Conservation (phyloP, 92 coral and sea anemone species). For the Nematostella vectensis region DNA sequence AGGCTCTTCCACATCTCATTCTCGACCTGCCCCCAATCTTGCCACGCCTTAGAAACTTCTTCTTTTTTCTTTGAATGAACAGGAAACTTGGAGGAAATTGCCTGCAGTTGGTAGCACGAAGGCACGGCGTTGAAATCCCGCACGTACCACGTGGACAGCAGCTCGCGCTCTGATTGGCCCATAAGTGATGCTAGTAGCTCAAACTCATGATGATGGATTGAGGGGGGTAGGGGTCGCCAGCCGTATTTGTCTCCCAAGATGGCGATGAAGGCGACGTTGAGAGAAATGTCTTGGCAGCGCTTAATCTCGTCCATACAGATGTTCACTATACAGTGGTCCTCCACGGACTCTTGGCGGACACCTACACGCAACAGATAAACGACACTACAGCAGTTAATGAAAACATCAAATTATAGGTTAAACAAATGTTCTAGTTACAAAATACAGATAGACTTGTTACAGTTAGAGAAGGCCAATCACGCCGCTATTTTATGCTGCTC, state of each 20-base stretch:
- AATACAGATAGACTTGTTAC: no score
- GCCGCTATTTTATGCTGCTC: no score
- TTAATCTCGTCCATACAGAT: constrained; percentile 60
- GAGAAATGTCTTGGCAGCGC: constrained; percentile 50
- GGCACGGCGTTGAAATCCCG: constrained; percentile 43
- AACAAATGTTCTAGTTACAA: no score
- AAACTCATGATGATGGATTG: constrained; percentile 33
- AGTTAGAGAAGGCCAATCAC: no score
- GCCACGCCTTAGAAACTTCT: constrained; percentile 41
- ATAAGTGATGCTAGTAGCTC: constrained; percentile 21
- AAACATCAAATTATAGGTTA: background rate
- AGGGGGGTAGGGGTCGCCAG: constrained; percentile 50
- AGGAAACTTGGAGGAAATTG: constrained; percentile 49
- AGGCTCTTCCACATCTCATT: constrained; percentile 29
- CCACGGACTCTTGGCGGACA: constrained; percentile 55
- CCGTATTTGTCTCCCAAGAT: constrained; percentile 56
- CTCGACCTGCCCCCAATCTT: constrained; percentile 39
- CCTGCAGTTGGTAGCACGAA: constrained; percentile 29
- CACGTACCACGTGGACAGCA: constrained; percentile 33
- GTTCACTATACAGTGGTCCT: constrained; percentile 46
- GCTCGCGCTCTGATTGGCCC: constrained; percentile 32
- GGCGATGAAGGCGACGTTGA: constrained; percentile 45
- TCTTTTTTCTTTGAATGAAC: constrained; percentile 28
- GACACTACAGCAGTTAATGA: background rate
- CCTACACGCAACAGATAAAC: constrained; percentile 26